Conservation (phyloP, 2,797 vertebrate genomes). For the Spinibarbus caldwelli region DNA sequence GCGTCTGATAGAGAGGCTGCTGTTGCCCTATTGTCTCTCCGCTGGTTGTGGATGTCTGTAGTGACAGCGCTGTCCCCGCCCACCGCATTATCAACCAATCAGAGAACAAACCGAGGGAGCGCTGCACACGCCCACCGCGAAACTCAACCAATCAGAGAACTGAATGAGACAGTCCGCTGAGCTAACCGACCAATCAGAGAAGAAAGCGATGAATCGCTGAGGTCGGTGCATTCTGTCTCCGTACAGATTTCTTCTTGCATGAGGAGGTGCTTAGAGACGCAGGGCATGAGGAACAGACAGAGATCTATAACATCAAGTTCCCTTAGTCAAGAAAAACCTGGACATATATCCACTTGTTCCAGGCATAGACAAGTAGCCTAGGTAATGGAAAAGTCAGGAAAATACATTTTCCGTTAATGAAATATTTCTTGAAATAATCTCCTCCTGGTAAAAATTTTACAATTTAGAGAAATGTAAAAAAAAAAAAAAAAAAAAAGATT, state of each 20-base stretch:
- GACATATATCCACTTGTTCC: neutral
- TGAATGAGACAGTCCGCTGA: constrained; percentile 48
- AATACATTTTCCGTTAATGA: neutral
- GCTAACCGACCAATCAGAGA: constrained; percentile 68
- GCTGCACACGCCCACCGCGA: neutral
- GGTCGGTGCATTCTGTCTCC: constrained; percentile 50
- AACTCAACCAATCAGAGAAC: constrained; percentile 22
- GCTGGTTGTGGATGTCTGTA: constrained; percentile 35
- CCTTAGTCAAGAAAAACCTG: neutral
- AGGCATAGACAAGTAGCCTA: neutral
- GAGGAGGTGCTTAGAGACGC: neutral
- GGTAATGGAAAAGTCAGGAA: too few species aligned
- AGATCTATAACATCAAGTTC: neutral
- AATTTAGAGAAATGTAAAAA: neutral
- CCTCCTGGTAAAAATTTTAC: neutral
- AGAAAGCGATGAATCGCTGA: constrained; percentile 49
- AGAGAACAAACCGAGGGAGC: constrained; percentile 54
- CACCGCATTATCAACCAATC: constrained; percentile 66
- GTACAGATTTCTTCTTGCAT: constrained; percentile 55
- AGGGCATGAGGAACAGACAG: neutral
- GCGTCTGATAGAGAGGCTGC: constrained; percentile 27
- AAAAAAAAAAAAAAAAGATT: neutral
- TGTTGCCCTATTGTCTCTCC: constrained; percentile 72
- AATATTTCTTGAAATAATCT: neutral
- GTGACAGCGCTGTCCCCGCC: constrained; percentile 58